Evolutionary conservation across 1,140 invertebrate genomes (phyloP), one percentile per base, ranked within the genome.

Genomic region (Meloidogyne exigua): DNA sequence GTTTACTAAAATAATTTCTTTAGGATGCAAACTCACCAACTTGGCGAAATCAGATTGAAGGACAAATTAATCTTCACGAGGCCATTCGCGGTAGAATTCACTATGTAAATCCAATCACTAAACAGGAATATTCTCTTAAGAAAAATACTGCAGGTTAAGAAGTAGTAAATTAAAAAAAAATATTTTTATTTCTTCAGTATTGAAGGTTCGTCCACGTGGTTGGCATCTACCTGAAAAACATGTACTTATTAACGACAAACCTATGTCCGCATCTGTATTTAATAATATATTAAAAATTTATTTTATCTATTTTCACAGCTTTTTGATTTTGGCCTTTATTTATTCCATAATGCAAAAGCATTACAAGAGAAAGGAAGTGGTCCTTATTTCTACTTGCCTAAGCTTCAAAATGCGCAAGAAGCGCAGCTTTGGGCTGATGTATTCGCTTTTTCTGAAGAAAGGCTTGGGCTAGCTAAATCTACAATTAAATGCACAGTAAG

Each of bases 171-270:
- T 36, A 21, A 18, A 44, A 7, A 21, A 78, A 57, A 5, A 18
- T n/a, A n/a, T n/a, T n/a, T n/a, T n/a, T n/a, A 42, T 67, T 42
- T 39, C 64, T 23, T 70, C 83, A 57, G 36, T 91, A 65, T 87
- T 92, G 23, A 91, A 92, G 90, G 82, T 92, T 12, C 88, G 92
- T 79, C 92, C 92, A 1, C 87, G 92, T 82, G 92, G 92, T 23
- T 92, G 92, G 92, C 92, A 92, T 87, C 91, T 92, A 89, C 89
- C 90, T 62, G 92, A 92, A 85, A 90, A 92, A 84, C 91, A 92
- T 83, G 89, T 92, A 78, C 87, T 91, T 85, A 90, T 92, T 72
- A 89, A 91, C 86, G 91, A 91, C 0, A 91, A 90, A 84, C 90
- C 91, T 87, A 89, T 92, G 25, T 90, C 91, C 42, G 92, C 91